Evolutionary conservation across 1,140 invertebrate species (phyloP), one percentile per base, ranked within the genome.

Genomic region (Drosophila lacertosa): DNA sequence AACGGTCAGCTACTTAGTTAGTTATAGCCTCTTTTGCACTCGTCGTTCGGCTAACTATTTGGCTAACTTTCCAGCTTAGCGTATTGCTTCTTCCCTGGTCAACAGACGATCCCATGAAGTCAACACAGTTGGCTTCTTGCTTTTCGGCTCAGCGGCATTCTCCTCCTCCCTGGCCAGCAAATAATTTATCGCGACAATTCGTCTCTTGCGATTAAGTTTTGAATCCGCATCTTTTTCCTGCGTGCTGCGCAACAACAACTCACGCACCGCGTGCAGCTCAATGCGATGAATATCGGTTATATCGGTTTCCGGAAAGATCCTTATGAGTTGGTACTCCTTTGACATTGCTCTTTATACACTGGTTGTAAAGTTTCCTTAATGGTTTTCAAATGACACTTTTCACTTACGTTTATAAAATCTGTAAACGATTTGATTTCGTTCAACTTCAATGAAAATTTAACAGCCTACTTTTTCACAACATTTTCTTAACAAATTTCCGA

Each of bases 281-380:
- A 70, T 70, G 9, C 69, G 54, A 13, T 54, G 62, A n/a, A 60
- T 67, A 29, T 75, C 69, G 1, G 10, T 15, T 3, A 74, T 37
- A 18, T 37, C 54, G 20, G 22, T 67, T 18, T 75, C 54, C 10
- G 32, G 29, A 4, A 57, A 57, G 7, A 63, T 75, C 39, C 47
- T 69, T n/a, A 76, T 63, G 6, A 58, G 18, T 0, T 26, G 33
- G 2, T 35, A 11, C 3, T 13, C 16, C 26, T 4, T 16, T 3
- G 35, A 11, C 53, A 55, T 40, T 13, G 20, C 13, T 37, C n/a
- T n/a, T n/a, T n/a, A n/a, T n/a, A n/a, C n/a, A n/a, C n/a, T n/a
- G n/a, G n/a, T n/a, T n/a, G n/a, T n/a, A n/a, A 11, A 13, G 45
- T 15, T 4, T 44, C 13, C 6, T 3, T 29, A 29, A 4, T 26